Evolutionary conservation across 2,888 invertebrate genomes (phyloP).

Genomic region (Synanthedon myopaeformis): DNA sequence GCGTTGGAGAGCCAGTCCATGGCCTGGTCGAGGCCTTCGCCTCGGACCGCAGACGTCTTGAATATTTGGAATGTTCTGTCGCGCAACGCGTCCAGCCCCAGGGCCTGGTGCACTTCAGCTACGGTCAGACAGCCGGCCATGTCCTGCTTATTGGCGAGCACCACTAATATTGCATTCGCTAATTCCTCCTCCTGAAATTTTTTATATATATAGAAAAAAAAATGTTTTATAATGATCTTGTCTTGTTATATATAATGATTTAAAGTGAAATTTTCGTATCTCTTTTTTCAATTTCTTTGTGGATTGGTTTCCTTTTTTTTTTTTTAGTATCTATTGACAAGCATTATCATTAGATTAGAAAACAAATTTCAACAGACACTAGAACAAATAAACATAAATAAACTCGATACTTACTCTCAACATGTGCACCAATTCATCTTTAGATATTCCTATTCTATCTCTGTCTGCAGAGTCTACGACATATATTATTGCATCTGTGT

Average conservation of each 20-base stretch:
- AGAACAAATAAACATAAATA: background rate
- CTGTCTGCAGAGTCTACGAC: constrained; percentile 99
- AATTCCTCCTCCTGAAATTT: constrained; percentile 93
- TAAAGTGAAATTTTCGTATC: no score
- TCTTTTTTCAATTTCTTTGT: no score
- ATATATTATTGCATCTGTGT: constrained; percentile 99
- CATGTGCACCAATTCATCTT: constrained; percentile 98
- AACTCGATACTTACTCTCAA: constrained; percentile 79
- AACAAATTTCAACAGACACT: no score
- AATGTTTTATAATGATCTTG: no score
- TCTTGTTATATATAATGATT: no score
- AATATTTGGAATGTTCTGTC: constrained; percentile 99
- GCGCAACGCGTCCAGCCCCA: constrained; percentile 94
- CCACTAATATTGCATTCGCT: constrained; percentile 94
- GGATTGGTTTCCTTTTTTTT: no score
- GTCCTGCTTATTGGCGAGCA: constrained; percentile 99
- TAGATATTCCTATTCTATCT: constrained; percentile 98
- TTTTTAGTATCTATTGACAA: no score
- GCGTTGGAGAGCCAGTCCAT: constrained; percentile 99
- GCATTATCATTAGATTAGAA: no score
- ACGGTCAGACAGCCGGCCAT: constrained; percentile 97
- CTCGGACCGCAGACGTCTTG: constrained; percentile 98
- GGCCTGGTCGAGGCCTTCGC: constrained; percentile 97
- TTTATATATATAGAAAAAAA: no score
- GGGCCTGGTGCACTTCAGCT: constrained; percentile 95